A percentile compares a stretch with the other conserved stretches of the same genome.
Conservation (phyloP, 2,797 vertebrate species). For the Myiotriccus ornatus region DNA sequence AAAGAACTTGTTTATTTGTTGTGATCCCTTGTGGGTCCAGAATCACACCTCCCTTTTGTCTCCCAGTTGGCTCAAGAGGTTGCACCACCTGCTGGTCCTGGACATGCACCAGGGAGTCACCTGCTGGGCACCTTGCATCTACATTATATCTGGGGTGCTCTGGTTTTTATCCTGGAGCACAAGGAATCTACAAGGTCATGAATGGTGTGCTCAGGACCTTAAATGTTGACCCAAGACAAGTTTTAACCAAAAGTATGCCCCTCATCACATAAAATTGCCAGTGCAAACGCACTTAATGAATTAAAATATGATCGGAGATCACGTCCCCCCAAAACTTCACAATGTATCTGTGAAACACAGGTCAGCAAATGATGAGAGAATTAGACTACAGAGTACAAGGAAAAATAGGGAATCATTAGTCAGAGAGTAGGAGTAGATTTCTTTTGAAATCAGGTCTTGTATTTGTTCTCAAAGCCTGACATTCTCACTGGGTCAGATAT, state of each 20-base stretch:
- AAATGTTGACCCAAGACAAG: neutral
- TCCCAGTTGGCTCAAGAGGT: neutral
- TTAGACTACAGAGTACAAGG: neutral
- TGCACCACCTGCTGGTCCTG: neutral
- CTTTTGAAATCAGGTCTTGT: neutral
- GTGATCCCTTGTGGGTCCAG: neutral
- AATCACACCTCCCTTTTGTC: neutral
- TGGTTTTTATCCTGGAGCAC: neutral
- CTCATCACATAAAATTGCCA: neutral
- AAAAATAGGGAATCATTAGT: neutral
- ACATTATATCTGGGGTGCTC: accelerated
- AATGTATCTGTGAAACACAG: neutral
- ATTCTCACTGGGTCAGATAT: neutral
- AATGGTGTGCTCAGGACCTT: neutral
- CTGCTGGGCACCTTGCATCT: neutral
- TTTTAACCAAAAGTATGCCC: neutral
- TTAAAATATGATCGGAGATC: neutral
- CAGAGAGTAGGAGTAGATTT: neutral
- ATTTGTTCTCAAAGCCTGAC: neutral
- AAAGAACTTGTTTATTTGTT: neutral
- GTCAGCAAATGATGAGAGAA: neutral
- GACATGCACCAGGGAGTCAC: neutral
- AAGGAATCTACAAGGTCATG: neutral
- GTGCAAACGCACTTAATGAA: neutral
- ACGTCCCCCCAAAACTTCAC: neutral